Conservation (phyloP, 2,113 vertebrate species). For the Lagenorhynchus albirostris region DNA sequence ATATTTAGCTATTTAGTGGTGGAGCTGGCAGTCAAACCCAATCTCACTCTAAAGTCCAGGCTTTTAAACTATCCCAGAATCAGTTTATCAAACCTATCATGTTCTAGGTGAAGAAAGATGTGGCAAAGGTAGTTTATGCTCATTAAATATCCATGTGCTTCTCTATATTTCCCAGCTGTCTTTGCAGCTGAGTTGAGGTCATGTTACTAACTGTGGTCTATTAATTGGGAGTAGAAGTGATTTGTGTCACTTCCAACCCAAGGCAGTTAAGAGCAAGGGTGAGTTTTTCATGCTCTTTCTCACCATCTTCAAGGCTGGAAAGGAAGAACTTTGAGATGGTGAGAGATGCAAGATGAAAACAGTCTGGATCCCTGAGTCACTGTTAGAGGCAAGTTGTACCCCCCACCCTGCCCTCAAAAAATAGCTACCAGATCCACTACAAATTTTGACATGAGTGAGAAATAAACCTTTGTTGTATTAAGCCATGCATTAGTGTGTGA, state of each 20-base stretch:
- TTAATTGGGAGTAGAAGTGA: background rate
- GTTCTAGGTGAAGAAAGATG: background rate
- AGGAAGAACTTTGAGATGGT: background rate
- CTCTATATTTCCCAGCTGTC: background rate
- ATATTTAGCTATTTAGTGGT: background rate
- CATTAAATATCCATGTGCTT: background rate
- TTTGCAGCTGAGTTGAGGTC: background rate
- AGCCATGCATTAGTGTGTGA: background rate
- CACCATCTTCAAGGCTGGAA: background rate
- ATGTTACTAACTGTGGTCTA: background rate
- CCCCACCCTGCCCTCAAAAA: too few species aligned
- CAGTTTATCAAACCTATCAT: background rate
- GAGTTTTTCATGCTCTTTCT: background rate
- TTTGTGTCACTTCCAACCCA: background rate
- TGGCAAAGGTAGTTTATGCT: background rate
- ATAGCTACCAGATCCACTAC: background rate
- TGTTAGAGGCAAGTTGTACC: background rate
- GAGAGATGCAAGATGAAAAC: background rate
- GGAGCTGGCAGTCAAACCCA: background rate
- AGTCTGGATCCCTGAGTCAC: background rate
- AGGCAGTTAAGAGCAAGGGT: background rate
- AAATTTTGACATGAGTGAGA: background rate
- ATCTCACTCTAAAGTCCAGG: background rate
- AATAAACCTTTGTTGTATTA: background rate
- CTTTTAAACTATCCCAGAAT: background rate